Conservation (phyloP, 1,140 invertebrate species). For the Yoshiicerus persimilis region DNA sequence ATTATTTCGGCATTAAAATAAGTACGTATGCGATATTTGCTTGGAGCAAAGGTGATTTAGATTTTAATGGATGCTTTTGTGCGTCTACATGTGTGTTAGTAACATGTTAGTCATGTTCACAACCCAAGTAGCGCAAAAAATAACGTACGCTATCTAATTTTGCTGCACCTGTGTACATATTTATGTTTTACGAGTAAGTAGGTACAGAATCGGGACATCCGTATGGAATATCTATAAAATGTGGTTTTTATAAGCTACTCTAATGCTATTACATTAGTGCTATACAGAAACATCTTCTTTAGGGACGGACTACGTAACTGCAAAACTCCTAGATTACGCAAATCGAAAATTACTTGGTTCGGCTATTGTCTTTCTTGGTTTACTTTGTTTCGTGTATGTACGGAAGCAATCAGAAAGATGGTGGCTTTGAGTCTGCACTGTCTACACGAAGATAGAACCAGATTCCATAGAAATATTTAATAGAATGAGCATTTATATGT, state of each 20-base stretch:
- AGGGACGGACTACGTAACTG: background rate
- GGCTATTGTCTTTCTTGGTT: background rate
- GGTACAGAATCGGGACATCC: background rate
- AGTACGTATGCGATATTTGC: background rate
- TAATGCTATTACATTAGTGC: background rate
- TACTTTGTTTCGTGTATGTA: background rate
- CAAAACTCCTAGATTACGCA: background rate
- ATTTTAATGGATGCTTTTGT: background rate
- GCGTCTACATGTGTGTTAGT: background rate
- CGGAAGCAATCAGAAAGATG: conserved; percentile 2
- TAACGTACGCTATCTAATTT: background rate
- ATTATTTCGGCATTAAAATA: conserved; percentile 2
- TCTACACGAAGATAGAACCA: background rate
- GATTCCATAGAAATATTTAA: background rate
- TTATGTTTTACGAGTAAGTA: background rate
- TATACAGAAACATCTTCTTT: background rate
- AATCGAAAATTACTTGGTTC: background rate
- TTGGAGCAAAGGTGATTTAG: background rate
- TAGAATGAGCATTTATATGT: background rate
- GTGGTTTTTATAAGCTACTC: background rate
- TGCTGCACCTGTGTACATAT: background rate
- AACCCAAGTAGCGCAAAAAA: background rate
- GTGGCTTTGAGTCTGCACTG: background rate
- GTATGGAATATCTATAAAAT: background rate
- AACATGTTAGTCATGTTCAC: background rate